A percentile compares a stretch with the other conserved stretches of the same genome.
Evolutionary conservation across 2,888 invertebrate genomes (phyloP).

Genomic region (Rotaria socialis): DNA sequence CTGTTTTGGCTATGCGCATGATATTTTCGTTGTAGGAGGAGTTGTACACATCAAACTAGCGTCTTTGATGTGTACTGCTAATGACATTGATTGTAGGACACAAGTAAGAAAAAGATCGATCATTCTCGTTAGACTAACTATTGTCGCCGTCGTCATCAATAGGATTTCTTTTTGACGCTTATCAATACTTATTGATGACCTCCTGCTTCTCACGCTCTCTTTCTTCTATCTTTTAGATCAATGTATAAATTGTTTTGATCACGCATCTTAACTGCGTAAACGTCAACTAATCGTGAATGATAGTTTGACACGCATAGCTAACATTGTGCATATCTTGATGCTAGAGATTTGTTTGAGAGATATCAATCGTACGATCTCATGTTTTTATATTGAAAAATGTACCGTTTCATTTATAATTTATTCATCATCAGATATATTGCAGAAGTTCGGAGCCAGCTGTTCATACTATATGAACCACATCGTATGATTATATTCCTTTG

Average conservation of each 20-base stretch:
- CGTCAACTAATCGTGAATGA: neutral
- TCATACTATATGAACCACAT: neutral
- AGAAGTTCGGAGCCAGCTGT: neutral
- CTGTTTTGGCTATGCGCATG: neutral
- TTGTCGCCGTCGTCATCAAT: neutral
- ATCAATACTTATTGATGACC: slow-evolving; percentile 2
- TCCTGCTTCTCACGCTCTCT: neutral
- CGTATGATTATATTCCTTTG: neutral
- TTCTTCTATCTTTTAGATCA: neutral
- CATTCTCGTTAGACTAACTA: neutral
- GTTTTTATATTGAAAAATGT: neutral
- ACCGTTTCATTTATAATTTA: neutral
- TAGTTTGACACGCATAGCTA: neutral
- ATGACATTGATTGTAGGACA: neutral
- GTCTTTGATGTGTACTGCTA: neutral
- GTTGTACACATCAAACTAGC: neutral
- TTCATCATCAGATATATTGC: neutral
- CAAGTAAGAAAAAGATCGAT: neutral
- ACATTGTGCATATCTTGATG: neutral
- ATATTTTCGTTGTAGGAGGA: neutral
- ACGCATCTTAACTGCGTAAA: neutral
- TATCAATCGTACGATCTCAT: neutral
- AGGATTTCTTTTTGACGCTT: neutral
- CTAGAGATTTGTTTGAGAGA: neutral
- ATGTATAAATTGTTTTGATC: neutral